Base-by-base conservation (phyloP, 2,113 vertebrate genomes). In the Globicephala melas region DNA sequence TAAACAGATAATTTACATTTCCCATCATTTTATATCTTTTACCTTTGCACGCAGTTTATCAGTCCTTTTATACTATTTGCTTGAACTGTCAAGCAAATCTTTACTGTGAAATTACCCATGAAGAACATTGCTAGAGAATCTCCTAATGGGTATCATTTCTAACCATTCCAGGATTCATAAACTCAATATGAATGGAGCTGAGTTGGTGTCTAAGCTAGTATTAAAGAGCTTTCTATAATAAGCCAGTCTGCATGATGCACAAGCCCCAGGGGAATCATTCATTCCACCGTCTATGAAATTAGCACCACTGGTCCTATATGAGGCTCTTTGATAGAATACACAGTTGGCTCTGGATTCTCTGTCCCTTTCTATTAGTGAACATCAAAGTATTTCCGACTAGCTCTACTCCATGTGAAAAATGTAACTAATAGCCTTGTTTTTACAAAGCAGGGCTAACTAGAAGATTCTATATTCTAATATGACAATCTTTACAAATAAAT, bases 101-200 rank as follows among this genome's bases (percentile, higher is more conserved):
- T 86, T 89, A 58, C 14, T 77, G 5, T 80, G 44, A 92, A 89
- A 92, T 95, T 58, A 86, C 20, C 55, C 25, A 85, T 38, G 12
- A 89, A 83, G 33, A 97, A 84, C 67, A 84, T 26, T 89, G 58
- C 31, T 86, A 33, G 1, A 86, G 2, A 86, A 70, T 92, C 21
- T 88, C 44, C 36, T 62, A 94, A 38, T 41, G 33, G 5, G 23
- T 41, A 31, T 89, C 20, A 83, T 90, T 90, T 90, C 47, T 93
- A 93, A 96, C 47, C 83, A 53, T 79, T 73, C 21, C 68, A 92
- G n/a, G 44, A 85, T 83, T 88, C 63, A 95, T n/a, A 83, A 90
- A 80, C 20, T 79, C 58, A 91, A 28, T 36, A 91, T 17, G 8
- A 93, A 73, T 53, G 36, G 33, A 77, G 26, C 28, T 55, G 58